Conservation (phyloP, 1,140 invertebrate genomes). For the Mya arenaria region DNA sequence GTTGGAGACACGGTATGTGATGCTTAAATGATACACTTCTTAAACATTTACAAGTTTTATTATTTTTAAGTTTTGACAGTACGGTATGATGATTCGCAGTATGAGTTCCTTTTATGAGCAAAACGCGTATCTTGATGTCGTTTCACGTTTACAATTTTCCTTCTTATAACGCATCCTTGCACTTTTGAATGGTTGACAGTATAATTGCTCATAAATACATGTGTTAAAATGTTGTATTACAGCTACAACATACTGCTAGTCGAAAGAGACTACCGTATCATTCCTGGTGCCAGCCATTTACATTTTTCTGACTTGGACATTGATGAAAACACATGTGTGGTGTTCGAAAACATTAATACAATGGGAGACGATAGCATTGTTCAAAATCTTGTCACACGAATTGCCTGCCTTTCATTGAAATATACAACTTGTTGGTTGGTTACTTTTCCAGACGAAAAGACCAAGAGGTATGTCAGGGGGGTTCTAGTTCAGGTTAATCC, state of each 20-base stretch:
- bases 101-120: not conserved
- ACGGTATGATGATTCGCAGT: no score
- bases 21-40: not conserved
- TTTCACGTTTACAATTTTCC: not conserved
- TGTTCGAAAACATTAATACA: not conserved
- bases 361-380: constrained; percentile 14
- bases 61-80: no score
- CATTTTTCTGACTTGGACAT: constrained; percentile 40
- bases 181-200: not conserved
- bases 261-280: constrained; percentile 15
- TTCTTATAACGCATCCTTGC: not conserved
- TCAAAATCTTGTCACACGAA: constrained; percentile 24
- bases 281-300: not conserved
- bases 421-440: constrained; percentile 34
- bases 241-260: constrained; percentile 42
- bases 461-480: constrained; percentile 19
- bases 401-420: constrained; percentile 24
- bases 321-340: constrained; percentile 27
- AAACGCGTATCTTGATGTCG: not conserved
- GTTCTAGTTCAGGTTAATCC: no score
- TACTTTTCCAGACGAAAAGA: not conserved
- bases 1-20: constrained; percentile 21
- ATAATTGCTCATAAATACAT: not conserved
- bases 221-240: not conserved
- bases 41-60: no score